A percentile compares a stretch with the other conserved stretches of the same genome.
These are phyloP conservation scores for Linepithema humile DNA, from an alignment of 1,140 invertebrate species.

Conservation along the genomic window DNA sequence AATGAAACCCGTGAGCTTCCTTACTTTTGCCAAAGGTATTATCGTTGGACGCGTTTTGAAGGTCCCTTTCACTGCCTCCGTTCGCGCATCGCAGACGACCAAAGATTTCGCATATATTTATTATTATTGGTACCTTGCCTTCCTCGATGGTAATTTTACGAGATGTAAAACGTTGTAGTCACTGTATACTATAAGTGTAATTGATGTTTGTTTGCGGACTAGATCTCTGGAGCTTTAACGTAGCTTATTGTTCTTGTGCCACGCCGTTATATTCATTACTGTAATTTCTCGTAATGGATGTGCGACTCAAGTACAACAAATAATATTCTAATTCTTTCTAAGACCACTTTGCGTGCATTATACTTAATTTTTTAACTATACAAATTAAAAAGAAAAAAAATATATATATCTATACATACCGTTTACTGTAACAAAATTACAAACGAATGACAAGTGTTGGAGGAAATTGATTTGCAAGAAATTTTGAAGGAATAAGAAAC, in stretches of 20 bases:
- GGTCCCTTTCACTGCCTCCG: neutral
- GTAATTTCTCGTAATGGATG: neutral
- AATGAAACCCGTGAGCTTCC: conserved; percentile 6
- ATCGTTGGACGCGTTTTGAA: neutral
- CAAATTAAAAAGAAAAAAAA: neutral
- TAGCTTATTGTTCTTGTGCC: conserved; percentile 1
- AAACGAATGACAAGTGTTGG: neutral
- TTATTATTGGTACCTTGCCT: conserved; percentile 3
- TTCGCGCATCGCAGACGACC: neutral
- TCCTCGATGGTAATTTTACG: neutral
- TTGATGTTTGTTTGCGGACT: neutral
- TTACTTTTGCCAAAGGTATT: conserved; percentile 44
- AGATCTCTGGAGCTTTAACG: neutral
- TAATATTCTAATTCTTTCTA: neutral
- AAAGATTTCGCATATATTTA: conserved; percentile 18
- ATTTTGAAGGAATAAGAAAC: neutral
- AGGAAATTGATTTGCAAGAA: neutral
- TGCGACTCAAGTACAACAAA: conserved; percentile 1
- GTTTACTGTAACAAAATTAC: neutral
- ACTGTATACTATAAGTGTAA: conserved; percentile 22
- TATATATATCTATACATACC: neutral
- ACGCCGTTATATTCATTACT: neutral
- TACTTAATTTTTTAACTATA: conserved; percentile 33
- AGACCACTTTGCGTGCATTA: neutral
- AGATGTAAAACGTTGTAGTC: neutral